Evolutionary conservation across 37 sponge, comb jelly and placozoan species (phyloP), one percentile per base, ranked within the genome.

Genomic region (Chondrosia reniformis): DNA sequence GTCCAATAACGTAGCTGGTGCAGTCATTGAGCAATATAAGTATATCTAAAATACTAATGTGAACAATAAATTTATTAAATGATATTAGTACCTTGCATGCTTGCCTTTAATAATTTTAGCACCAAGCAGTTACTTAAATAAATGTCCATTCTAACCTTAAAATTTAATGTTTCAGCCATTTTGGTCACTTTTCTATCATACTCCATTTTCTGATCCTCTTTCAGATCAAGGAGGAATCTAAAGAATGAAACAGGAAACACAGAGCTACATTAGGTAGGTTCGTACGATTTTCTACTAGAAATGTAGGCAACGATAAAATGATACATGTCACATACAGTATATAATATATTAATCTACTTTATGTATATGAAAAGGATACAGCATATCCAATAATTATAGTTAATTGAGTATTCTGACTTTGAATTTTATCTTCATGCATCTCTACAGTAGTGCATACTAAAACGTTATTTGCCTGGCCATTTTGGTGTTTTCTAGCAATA

Each of bases 201-300:
- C 59, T 82, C 84, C 24, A 46, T 52, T 22, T 40, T 82, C 13
- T 88, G 61, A 42, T 92, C 93, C 45, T 88, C 75, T 45, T 79
- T 88, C 63, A 92, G 32, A 19, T 92, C 93, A 45, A 92, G 64
- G 54, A 92, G 79, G 67, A 66, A 92, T 61, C 89, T 92, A 73
- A 0, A 33, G 6, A 37, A 6, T 24, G 30, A 33, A 2, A 43
- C 3, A 12, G 74, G 19, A 39, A 10, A 2, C 1, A 5, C 31
- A 37, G 15, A 25, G 63, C 1, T 1, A 3, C 30, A 1, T 10
- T 27, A 31, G 40, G 5, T 25, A 69, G 13, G 28, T 32, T 13
- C 55, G 38, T 17, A 2, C 17, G 2, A 33, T 28, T 34, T 8
- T 34, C 39, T 67, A 34, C 52, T 45, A 45, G 44, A 75, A 46